These are phyloP conservation scores for Pseudomyrmex dendroicus DNA, from an alignment of 1,140 invertebrate species.

Conservation along the genomic window DNA sequence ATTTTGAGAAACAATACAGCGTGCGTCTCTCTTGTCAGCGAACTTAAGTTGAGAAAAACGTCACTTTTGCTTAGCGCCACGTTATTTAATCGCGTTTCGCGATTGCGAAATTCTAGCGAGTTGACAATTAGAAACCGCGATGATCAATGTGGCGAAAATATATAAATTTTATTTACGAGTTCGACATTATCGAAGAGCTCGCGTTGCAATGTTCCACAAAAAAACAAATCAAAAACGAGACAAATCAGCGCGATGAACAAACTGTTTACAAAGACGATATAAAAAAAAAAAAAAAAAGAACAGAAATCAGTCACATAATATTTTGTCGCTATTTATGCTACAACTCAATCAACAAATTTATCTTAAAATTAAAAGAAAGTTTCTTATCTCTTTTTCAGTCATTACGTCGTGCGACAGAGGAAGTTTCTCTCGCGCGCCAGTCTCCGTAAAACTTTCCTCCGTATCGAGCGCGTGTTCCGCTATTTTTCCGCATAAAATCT, in stretches of 20 bases:
- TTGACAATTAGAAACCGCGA: background rate
- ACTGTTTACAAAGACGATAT: too few species aligned
- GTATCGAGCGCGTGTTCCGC: background rate
- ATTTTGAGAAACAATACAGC: background rate
- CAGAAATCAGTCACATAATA: too few species aligned
- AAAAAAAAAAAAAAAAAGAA: too few species aligned
- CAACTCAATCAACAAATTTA: too few species aligned
- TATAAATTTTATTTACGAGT: background rate
- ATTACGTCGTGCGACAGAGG: too few species aligned
- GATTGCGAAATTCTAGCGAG: background rate
- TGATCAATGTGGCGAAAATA: too few species aligned
- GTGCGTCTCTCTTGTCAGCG: slow-evolving; percentile 2
- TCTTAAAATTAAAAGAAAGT: too few species aligned
- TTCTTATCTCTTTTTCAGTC: too few species aligned
- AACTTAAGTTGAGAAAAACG: slow-evolving; percentile 12
- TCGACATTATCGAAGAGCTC: slow-evolving; percentile 8
- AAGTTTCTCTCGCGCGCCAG: too few species aligned
- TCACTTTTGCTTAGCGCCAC: slow-evolving; percentile 1
- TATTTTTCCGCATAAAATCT: background rate
- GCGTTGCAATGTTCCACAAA: background rate
- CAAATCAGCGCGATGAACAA: background rate
- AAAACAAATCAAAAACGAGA: background rate
- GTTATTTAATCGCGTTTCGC: background rate
- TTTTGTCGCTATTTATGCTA: too few species aligned
- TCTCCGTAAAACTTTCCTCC: background rate